Conservation (phyloP, 2,888 invertebrate species). For the Diaphora mendica region DNA sequence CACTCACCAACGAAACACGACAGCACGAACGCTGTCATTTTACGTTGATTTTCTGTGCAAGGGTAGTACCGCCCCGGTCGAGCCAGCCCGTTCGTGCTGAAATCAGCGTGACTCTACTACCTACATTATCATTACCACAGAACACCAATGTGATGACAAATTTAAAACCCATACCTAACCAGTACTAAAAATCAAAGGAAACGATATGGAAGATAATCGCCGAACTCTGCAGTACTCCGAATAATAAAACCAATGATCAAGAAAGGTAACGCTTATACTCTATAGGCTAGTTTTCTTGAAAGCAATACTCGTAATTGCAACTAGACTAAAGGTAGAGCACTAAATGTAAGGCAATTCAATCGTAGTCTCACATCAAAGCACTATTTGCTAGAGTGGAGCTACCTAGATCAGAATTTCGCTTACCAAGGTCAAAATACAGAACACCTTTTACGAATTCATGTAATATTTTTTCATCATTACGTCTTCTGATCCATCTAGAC, state of each 20-base stretch:
- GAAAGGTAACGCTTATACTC: neutral
- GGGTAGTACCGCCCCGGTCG: too few relatives aligned
- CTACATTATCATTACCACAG: too few relatives aligned
- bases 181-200: neutral
- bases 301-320: neutral
- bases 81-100: too few relatives aligned
- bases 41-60: too few relatives aligned
- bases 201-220: neutral
- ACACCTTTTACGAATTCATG: neutral
- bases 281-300: neutral
- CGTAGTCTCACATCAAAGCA: neutral
- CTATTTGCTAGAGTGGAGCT: neutral
- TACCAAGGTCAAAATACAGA: neutral
- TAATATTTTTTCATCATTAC: neutral
- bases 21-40: too few relatives aligned
- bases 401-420: neutral
- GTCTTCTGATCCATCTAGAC: neutral
- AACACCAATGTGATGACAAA: too few relatives aligned
- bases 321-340: neutral
- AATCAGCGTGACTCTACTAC: too few relatives aligned
- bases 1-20: too few relatives aligned
- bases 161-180: neutral
- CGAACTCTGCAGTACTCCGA: neutral
- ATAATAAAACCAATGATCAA: neutral
- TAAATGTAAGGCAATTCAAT: neutral